Evolutionary conservation across 2,113 vertebrate genomes (phyloP).

Genomic region (Phylloscopus trochilus): DNA sequence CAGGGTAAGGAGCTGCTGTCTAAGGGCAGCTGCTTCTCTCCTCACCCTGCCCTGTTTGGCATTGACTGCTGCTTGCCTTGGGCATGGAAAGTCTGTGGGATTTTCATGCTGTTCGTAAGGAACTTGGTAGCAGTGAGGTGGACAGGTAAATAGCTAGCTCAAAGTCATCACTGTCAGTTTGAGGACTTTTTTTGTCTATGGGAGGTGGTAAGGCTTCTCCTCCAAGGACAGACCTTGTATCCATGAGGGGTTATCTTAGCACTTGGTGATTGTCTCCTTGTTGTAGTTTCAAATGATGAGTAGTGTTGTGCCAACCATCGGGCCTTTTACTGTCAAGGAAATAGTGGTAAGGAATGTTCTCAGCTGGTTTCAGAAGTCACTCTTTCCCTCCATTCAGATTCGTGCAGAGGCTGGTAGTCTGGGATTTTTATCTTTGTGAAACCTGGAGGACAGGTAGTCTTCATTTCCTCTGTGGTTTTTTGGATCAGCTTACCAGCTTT

Average conservation of each 20-base stretch:
- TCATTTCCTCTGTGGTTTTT: neutral
- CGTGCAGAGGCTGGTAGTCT: neutral
- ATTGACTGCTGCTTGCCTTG: rapidly evolving
- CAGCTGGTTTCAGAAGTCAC: neutral
- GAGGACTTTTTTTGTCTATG: neutral
- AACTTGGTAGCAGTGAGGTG: neutral
- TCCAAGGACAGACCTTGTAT: neutral
- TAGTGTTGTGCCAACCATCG: neutral
- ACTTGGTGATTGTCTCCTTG: neutral
- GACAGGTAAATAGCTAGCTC: neutral
- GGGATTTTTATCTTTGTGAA: neutral
- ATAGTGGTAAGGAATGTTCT: neutral
- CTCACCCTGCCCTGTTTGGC: neutral
- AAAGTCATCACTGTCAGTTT: neutral
- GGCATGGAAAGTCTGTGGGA: neutral
- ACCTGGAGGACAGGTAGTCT: neutral
- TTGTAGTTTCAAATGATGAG: neutral
- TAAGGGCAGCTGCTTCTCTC: neutral
- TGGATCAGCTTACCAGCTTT: neutral
- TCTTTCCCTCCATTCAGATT: neutral
- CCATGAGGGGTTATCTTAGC: neutral
- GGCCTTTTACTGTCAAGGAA: neutral
- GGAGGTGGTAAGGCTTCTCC: neutral
- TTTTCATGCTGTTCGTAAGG: neutral
- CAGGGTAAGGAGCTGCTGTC: neutral